Evolutionary conservation across 2,888 invertebrate species (phyloP).

Genomic region (Conistra vaccinii): DNA sequence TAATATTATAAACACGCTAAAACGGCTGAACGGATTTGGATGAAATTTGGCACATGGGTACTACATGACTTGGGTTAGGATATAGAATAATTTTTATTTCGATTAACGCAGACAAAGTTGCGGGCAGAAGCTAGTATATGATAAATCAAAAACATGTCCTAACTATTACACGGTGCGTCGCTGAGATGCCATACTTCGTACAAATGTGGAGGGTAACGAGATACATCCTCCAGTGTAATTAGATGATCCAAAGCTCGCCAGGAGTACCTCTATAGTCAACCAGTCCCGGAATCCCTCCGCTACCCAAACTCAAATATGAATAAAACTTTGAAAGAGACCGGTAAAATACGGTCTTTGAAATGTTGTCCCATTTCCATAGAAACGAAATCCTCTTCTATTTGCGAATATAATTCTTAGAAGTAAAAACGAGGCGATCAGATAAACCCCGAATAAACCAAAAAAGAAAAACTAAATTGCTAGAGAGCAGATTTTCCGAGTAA

Average conservation of each 20-base stretch:
- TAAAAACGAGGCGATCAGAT: slow-evolving; percentile 15
- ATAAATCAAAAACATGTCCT: neutral
- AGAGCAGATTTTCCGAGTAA: slow-evolving; percentile 20
- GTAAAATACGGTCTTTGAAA: neutral
- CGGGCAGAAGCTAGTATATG: neutral
- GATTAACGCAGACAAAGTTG: no score
- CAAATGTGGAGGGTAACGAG: neutral
- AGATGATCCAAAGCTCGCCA: neutral
- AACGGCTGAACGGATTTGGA: no score
- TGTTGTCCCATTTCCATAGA: neutral
- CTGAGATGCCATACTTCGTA: neutral
- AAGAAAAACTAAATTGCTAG: neutral
- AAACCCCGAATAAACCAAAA: slow-evolving; percentile 21
- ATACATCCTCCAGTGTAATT: neutral
- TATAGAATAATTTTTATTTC: no score
- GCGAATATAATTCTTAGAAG: slow-evolving; percentile 21
- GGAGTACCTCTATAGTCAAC: neutral
- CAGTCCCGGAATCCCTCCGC: no score
- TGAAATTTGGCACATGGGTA: no score
- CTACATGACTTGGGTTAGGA: no score
- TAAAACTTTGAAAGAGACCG: neutral
- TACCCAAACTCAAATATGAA: neutral
- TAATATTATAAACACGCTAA: no score
- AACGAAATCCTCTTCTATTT: slow-evolving; percentile 1
- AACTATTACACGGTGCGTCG: neutral